A percentile compares a stretch with the other conserved stretches of the same genome.
Evolutionary conservation across 2,888 invertebrate species (phyloP).

Genomic region (Plebejus anna): DNA sequence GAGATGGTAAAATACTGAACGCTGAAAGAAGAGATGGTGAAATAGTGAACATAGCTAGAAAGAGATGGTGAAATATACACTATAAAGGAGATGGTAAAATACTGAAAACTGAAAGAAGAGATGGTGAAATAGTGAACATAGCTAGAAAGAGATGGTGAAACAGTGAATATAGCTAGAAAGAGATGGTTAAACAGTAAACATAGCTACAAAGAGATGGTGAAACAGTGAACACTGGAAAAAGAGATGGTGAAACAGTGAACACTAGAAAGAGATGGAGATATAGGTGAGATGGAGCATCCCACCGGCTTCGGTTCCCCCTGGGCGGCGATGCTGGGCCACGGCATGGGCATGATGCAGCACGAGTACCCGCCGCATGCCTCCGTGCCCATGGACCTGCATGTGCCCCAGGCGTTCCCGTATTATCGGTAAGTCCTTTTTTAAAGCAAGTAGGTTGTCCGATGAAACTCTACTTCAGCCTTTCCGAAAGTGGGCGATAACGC

Average conservation of each 20-base stretch:
- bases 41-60: slow-evolving; percentile 4
- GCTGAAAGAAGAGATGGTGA: slow-evolving; percentile 35
- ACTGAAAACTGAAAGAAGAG: slow-evolving; percentile 31
- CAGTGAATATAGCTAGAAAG: slow-evolving; percentile 29
- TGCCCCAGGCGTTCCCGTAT: slow-evolving; percentile 94
- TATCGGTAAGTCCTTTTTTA: slow-evolving; percentile 84
- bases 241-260: slow-evolving; percentile 32
- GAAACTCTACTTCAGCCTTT: too few species aligned
- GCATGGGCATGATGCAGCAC: slow-evolving; percentile 83
- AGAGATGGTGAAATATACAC: slow-evolving; percentile 10
- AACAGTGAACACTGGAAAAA: slow-evolving; percentile 30
- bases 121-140: slow-evolving; percentile 35
- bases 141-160: not conserved
- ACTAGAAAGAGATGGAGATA: slow-evolving; percentile 37
- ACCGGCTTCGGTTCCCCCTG: slow-evolving; percentile 88
- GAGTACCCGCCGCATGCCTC: slow-evolving; percentile 80
- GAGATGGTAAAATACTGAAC: slow-evolving; percentile 31
- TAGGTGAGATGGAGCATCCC: slow-evolving; percentile 85
- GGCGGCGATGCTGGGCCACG: slow-evolving; percentile 87
- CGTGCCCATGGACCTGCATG: slow-evolving; percentile 95
- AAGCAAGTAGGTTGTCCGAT: too few species aligned
- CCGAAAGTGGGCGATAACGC: too few species aligned
- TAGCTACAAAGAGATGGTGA: not conserved
- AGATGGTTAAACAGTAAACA: slow-evolving; percentile 35
- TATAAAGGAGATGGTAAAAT: slow-evolving; percentile 29